These are phyloP conservation scores for Mallotus villosus DNA, from an alignment of 2,797 vertebrate genomes.

Conservation along the genomic window DNA sequence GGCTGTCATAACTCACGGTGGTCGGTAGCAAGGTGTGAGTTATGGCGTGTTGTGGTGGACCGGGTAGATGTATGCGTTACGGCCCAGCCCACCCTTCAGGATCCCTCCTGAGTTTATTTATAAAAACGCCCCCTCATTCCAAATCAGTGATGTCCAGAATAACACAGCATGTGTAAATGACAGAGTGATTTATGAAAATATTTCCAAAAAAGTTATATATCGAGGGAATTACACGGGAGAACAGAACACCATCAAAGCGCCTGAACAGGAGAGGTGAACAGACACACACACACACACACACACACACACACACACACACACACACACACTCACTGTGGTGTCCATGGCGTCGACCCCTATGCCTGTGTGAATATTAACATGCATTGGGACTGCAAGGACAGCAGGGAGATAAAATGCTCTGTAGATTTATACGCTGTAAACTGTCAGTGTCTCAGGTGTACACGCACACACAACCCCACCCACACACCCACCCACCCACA, in stretches of 20 bases:
- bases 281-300: constrained; percentile 9
- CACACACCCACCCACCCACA: constrained; percentile 2
- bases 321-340: constrained; percentile 10
- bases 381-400: constrained; percentile 69
- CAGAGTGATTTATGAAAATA: constrained; percentile 82
- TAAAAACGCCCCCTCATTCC: constrained; percentile 69
- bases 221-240: too few species aligned
- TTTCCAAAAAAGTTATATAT: constrained; percentile 24
- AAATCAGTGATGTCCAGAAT: constrained; percentile 73
- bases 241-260: too few species aligned
- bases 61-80: constrained; percentile 1
- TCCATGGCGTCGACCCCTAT: background rate
- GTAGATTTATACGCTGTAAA: constrained; percentile 49
- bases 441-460: constrained; percentile 32
- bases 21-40: constrained; percentile 72
- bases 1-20: constrained; percentile 77
- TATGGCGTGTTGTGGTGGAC: constrained; percentile 62
- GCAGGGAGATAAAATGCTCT: constrained; percentile 44
- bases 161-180: constrained; percentile 72
- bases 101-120: constrained; percentile 70
- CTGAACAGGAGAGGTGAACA: background rate
- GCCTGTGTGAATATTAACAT: too few species aligned
- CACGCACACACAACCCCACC: constrained; percentile 12
- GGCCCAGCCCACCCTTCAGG: constrained; percentile 25
- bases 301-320: constrained; percentile 3